Percentiles rank a stretch among this genome's conserved stretches.
Evolutionary conservation across 2,888 invertebrate genomes (phyloP).

Genomic region (Sylvicola cinctus): DNA sequence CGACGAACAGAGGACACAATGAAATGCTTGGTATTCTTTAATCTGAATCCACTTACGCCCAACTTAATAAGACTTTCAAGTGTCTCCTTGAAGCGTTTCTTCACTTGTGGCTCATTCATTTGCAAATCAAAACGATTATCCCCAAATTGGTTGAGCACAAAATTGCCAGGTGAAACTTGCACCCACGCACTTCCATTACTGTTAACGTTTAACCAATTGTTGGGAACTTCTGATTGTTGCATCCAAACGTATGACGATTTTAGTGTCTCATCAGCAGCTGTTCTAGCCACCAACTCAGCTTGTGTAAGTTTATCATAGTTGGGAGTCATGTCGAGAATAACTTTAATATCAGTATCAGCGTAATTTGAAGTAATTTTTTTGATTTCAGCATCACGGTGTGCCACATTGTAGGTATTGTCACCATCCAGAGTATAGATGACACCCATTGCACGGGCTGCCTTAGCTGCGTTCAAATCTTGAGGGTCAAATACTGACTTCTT

Average conservation of each 20-base stretch:
- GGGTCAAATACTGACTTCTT: background rate
- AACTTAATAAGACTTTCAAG: conserved; percentile 47
- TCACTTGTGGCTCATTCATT: conserved; percentile 46
- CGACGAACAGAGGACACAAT: conserved; percentile 33
- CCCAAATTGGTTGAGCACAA: conserved; percentile 58
- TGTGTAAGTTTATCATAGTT: conserved; percentile 39
- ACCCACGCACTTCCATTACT: conserved; percentile 18
- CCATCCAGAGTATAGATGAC: conserved; percentile 42
- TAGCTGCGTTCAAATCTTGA: conserved; percentile 9
- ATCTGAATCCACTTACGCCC: conserved; percentile 67
- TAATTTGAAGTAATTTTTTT: conserved; percentile 16
- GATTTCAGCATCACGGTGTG: conserved; percentile 20
- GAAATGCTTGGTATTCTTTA: conserved; percentile 38
- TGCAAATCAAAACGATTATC: conserved; percentile 57
- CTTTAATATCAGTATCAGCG: conserved; percentile 28
- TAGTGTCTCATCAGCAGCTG: conserved; percentile 38
- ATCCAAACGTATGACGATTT: conserved; percentile 65
- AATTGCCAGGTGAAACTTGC: conserved; percentile 20
- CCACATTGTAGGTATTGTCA: conserved; percentile 39
- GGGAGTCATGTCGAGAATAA: conserved; percentile 56
- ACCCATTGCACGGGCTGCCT: conserved; percentile 34
- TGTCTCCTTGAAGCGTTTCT: conserved; percentile 41
- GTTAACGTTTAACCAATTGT: conserved; percentile 43
- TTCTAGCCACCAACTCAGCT: conserved; percentile 47
- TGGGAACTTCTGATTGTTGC: conserved; percentile 29